A percentile compares a stretch with the other conserved stretches of the same genome.
These are phyloP conservation scores for Bombus terrestris DNA, from an alignment of 1,140 invertebrate species.

Conservation along the genomic window DNA sequence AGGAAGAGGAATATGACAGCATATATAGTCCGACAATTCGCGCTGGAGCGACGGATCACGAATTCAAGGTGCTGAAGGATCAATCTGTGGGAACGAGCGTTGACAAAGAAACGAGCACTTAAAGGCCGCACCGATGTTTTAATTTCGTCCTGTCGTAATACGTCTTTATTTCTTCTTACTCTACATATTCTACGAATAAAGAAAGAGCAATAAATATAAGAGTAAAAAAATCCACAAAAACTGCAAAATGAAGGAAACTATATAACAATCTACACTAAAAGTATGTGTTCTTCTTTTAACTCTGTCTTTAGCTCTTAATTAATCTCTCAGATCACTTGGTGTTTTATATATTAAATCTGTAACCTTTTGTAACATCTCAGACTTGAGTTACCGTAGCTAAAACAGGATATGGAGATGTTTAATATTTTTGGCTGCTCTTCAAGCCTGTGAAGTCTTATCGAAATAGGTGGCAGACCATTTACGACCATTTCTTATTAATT, in stretches of 20 bases:
- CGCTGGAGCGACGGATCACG: background rate
- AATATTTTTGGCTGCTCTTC: no score
- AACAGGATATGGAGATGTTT: no score
- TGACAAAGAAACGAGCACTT: slow-evolving; percentile 29
- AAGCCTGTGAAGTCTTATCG: no score
- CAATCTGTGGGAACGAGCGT: slow-evolving; percentile 17
- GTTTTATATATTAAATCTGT: no score
- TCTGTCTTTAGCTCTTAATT: no score
- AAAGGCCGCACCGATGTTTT: background rate
- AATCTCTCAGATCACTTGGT: no score
- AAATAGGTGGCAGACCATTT: no score
- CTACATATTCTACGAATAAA: no score
- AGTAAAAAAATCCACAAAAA: background rate
- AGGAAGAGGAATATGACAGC: background rate
- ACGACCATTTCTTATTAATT: background rate
- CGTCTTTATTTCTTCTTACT: background rate
- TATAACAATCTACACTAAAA: no score
- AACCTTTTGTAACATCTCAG: no score
- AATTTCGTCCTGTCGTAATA: background rate
- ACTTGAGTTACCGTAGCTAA: no score
- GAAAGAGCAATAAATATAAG: background rate
- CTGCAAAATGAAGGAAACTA: background rate
- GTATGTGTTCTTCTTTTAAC: no score
- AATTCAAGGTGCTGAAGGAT: background rate
- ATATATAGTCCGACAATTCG: background rate